Conservation (phyloP, 2,113 vertebrate genomes). For the Catagonus wagneri region DNA sequence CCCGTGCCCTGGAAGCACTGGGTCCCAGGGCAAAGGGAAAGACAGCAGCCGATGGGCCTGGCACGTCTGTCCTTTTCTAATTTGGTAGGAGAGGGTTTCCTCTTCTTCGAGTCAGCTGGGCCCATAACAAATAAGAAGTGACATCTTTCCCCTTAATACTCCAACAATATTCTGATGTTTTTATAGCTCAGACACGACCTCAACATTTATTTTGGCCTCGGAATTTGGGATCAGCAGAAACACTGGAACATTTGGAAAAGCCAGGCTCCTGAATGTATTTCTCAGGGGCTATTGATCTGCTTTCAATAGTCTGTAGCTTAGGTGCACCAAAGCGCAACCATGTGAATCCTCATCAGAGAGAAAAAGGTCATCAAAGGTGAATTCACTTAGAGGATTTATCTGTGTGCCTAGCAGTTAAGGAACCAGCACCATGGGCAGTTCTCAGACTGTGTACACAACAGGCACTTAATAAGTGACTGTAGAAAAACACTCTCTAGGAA, state of each 20-base stretch:
- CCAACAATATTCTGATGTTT: neutral
- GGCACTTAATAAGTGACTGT: too few species aligned
- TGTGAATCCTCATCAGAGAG: neutral
- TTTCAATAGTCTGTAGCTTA: neutral
- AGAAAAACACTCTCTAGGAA: neutral
- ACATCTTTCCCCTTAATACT: neutral
- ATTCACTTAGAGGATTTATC: neutral
- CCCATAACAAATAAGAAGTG: neutral
- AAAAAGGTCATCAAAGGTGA: neutral
- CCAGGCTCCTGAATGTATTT: fast-evolving
- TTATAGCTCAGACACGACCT: neutral
- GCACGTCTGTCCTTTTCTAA: neutral
- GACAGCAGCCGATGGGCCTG: fast-evolving
- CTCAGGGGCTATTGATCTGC: fast-evolving
- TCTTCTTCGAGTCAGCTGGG: neutral
- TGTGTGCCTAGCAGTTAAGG: neutral
- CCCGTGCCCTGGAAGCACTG: fast-evolving
- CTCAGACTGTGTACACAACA: fast-evolving
- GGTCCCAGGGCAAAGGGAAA: too few species aligned
- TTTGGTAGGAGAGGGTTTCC: neutral
- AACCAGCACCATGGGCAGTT: neutral
- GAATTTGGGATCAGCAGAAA: neutral
- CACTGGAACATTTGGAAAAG: neutral
- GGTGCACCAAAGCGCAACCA: fast-evolving
- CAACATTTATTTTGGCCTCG: neutral